phyloP scores from a whole-genome alignment of 1,140 invertebrate species.

The Amphibalanus amphitrite region DNA sequence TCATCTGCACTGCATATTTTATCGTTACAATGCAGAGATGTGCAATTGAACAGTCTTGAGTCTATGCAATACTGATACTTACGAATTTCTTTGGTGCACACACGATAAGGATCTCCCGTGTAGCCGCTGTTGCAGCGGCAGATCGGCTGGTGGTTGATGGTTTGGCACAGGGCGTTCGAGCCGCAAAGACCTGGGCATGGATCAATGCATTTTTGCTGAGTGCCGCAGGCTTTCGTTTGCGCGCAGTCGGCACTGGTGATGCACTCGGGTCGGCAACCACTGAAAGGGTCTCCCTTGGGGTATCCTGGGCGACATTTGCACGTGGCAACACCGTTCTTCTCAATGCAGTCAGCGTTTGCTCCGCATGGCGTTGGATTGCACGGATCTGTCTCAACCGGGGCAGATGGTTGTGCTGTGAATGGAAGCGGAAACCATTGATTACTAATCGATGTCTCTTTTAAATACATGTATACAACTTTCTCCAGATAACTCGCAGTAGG shows the following conservation, averaged over 20 bases:
- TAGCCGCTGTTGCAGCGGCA: slow-evolving; percentile 50
- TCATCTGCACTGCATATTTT: no score
- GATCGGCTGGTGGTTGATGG: slow-evolving; percentile 48
- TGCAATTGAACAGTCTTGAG: no score
- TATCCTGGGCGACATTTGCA: no score
- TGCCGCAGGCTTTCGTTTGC: slow-evolving; percentile 36
- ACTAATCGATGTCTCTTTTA: neutral
- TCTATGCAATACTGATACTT: no score
- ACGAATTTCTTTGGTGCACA: no score
- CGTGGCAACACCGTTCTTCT: neutral
- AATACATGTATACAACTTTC: no score
- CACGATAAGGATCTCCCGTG: slow-evolving; percentile 49
- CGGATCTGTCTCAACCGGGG: slow-evolving; percentile 5
- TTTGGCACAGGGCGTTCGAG: slow-evolving; percentile 64
- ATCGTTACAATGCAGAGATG: no score
- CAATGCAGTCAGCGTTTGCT: neutral
- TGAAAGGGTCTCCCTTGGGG: slow-evolving; percentile 29
- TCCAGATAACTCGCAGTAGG: no score
- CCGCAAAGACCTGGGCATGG: slow-evolving; percentile 63
- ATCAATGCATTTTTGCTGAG: slow-evolving; percentile 44
- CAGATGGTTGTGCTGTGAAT: neutral
- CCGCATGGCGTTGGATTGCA: neutral
- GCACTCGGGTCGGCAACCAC: slow-evolving; percentile 15
- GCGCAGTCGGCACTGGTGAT: slow-evolving; percentile 16
- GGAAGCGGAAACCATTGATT: slow-evolving; percentile 21